Base-by-base conservation (phyloP, 2,888 invertebrate species). In the Agrochola circellaris region DNA sequence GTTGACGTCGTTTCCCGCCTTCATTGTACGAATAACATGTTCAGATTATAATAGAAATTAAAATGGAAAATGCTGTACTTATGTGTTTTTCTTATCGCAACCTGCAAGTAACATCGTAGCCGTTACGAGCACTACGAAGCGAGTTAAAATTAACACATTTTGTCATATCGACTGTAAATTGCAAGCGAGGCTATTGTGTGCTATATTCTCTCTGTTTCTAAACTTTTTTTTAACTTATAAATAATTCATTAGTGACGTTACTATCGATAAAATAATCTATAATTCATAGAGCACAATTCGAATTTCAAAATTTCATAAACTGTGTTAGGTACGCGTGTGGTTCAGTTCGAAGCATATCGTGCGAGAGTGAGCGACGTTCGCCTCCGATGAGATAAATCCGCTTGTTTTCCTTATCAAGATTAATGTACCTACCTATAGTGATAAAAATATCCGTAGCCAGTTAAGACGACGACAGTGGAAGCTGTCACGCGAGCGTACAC, bases 341-440 rank as follows among this genome's bases (percentile, higher is more conserved):
- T 65, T 75, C 65, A 88, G 77, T 86, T 79, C 73, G 42, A 66
- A 79, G 77, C 75, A 51, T 83, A 82, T 79, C 76, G 79, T 76
- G 77, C 45, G 61, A 70, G 79, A 79, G 82, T 75, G 84, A 88
- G 70, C 75, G 89, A 81, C 79, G 84, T 84, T 77, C 62, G 74
- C 58, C 77, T 81, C 74, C 80, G 74, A 75, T 75, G 90, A 94
- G 95, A 95, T 96, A 95, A 95, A 93, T 93, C 90, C 87, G 93
- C 92, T 95, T 94, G 93, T 94, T 94, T 94, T 94, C 91, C 95
- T 96, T 96, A 96, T 96, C 96, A 95, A 95, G 95, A 95, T 95
- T 94, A 94, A 88, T 92, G 85, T 89, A 89, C 81, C 77, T 90
- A 90, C 87, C 77, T 86, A 90, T 89, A 88, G 92, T 91, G 96